Evolutionary conservation across 92 coral and sea anemone species (phyloP).

Genomic region (Metridium senile): DNA sequence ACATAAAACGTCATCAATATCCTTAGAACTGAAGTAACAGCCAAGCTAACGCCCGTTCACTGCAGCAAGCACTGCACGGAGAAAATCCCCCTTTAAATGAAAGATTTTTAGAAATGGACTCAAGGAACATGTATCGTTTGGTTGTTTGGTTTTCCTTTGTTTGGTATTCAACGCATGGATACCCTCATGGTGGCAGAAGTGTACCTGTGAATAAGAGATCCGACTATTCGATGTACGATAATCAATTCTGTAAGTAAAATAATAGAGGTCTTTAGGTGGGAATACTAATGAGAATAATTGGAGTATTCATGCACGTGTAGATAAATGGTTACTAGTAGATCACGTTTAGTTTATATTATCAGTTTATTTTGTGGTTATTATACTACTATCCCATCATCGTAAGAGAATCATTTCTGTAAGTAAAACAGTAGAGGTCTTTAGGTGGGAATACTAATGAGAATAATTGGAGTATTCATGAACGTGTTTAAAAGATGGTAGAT

Average conservation of each 20-base stretch:
- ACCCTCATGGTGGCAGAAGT: constrained; percentile 36
- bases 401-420: constrained; percentile 57
- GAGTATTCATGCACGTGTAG: no score
- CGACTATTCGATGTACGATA: constrained; percentile 89
- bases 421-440: background rate
- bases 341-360: no score
- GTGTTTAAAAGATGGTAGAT: no score
- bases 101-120: background rate
- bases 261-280: background rate
- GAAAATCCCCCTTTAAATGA: background rate
- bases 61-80: background rate
- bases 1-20: constrained; percentile 21
- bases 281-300: no score
- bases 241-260: constrained; percentile 76
- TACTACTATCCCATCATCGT: no score
- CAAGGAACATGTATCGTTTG: background rate
- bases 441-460: no score
- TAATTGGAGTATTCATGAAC: no score
- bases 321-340: no score
- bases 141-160: constrained; percentile 19
- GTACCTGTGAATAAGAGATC: constrained; percentile 52
- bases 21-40: constrained; percentile 20
- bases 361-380: no score
- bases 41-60: background rate
- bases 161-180: constrained; percentile 23